A percentile compares a stretch with the other conserved stretches of the same genome.
Conservation (phyloP, 2,797 vertebrate species). For the Cichlasoma orientale region DNA sequence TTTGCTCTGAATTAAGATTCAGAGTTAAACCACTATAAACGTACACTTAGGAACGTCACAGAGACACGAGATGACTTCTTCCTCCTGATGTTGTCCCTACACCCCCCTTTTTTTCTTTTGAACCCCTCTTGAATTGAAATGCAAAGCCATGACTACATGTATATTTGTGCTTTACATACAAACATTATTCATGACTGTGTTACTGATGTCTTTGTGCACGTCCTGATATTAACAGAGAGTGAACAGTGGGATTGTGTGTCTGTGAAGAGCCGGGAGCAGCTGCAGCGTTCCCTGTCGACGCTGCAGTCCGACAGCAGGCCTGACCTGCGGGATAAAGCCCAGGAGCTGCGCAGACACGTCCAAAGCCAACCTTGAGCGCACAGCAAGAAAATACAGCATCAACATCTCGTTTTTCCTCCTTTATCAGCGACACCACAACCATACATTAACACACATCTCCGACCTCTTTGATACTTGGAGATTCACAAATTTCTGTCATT, state of each 20-base stretch:
- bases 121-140: too few relatives aligned
- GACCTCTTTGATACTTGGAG: background rate
- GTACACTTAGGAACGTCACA: too few relatives aligned
- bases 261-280: constrained; percentile 86
- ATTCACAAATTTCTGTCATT: constrained; percentile 7
- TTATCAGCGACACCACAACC: constrained; percentile 11
- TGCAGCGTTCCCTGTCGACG: constrained; percentile 88
- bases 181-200: background rate
- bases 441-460: constrained; percentile 12
- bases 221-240: constrained; percentile 79
- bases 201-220: background rate
- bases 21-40: too few relatives aligned
- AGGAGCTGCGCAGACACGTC: constrained; percentile 90
- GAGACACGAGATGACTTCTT: background rate
- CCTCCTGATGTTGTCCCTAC: too few relatives aligned
- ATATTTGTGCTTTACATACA: background rate
- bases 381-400: constrained; percentile 4
- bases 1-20: too few relatives aligned
- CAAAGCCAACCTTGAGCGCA: constrained; percentile 88
- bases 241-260: constrained; percentile 91
- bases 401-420: background rate
- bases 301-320: constrained; percentile 93
- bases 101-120: too few relatives aligned
- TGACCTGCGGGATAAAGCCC: constrained; percentile 92
- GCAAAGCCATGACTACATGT: background rate